A percentile compares a stretch with the other conserved stretches of the same genome.
These are phyloP conservation scores for Clistopyga incitator DNA, from an alignment of 2,888 invertebrate genomes.

Conservation along the genomic window DNA sequence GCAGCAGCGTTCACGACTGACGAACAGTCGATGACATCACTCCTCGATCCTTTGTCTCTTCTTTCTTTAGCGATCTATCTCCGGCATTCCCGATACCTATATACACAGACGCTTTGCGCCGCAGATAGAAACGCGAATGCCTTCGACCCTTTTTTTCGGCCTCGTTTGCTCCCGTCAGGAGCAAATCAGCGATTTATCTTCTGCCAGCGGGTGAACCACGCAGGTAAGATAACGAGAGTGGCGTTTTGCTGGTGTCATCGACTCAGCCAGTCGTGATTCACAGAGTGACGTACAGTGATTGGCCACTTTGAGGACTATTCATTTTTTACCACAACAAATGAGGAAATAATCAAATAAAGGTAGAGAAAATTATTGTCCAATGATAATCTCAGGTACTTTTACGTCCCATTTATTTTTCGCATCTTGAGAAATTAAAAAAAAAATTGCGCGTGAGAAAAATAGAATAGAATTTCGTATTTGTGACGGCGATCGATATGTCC, in stretches of 20 bases:
- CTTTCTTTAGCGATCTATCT: slow-evolving; percentile 41
- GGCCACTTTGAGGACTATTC: slow-evolving; percentile 3
- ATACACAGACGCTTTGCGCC: background rate
- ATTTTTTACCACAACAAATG: background rate
- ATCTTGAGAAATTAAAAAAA: too few relatives aligned
- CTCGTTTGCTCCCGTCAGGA: slow-evolving; percentile 23
- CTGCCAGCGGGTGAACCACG: slow-evolving; percentile 20
- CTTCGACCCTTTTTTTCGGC: slow-evolving; percentile 27
- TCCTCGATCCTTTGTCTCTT: slow-evolving; percentile 58
- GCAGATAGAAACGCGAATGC: slow-evolving; percentile 8
- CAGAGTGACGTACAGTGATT: slow-evolving; percentile 4
- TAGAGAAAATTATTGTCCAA: too few relatives aligned
- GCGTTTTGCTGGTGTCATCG: slow-evolving; percentile 56
- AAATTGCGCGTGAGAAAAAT: too few relatives aligned
- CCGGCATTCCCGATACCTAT: slow-evolving; percentile 36
- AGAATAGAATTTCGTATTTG: too few relatives aligned
- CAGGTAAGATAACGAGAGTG: slow-evolving; percentile 56
- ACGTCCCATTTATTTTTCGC: too few relatives aligned
- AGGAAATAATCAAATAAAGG: too few relatives aligned
- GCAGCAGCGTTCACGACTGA: slow-evolving; percentile 29
- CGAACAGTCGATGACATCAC: slow-evolving; percentile 55
- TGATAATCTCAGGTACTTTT: too few relatives aligned
- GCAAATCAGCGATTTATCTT: slow-evolving; percentile 46
- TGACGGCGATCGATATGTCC: too few relatives aligned
- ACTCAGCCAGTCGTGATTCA: slow-evolving; percentile 41